A percentile compares a stretch with the other conserved stretches of the same genome.
These are phyloP conservation scores for Tachina fera DNA, from an alignment of 2,888 invertebrate genomes.

Conservation along the genomic window DNA sequence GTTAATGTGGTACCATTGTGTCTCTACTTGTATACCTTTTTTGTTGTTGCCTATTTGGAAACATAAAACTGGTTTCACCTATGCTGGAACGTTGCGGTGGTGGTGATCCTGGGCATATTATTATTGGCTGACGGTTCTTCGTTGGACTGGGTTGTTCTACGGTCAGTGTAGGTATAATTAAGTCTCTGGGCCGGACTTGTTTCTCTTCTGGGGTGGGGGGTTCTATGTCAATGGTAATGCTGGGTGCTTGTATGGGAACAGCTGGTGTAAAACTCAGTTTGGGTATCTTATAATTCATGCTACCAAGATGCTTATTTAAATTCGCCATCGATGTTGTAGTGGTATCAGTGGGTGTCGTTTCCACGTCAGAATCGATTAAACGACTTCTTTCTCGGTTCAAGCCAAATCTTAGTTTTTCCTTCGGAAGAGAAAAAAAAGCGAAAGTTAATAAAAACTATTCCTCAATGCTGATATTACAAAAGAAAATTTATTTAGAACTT, in stretches of 20 bases:
- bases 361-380: slow-evolving; percentile 74
- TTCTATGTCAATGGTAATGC: slow-evolving; percentile 77
- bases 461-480: background rate
- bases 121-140: slow-evolving; percentile 83
- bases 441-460: background rate
- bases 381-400: slow-evolving; percentile 70
- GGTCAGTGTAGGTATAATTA: slow-evolving; percentile 87
- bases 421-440: slow-evolving; percentile 44
- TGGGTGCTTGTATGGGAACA: slow-evolving; percentile 67
- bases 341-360: slow-evolving; percentile 75
- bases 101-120: slow-evolving; percentile 85
- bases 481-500: slow-evolving; percentile 22
- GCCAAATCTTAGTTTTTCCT: slow-evolving; percentile 72
- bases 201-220: slow-evolving; percentile 79
- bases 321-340: slow-evolving; percentile 75
- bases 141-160: slow-evolving; percentile 89
- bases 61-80: slow-evolving; percentile 81
- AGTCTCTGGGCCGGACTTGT: slow-evolving; percentile 82
- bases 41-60: slow-evolving; percentile 83
- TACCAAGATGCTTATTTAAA: slow-evolving; percentile 70
- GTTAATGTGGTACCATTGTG: slow-evolving; percentile 65
- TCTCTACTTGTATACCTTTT: slow-evolving; percentile 79
- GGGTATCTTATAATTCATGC: slow-evolving; percentile 62
- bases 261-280: slow-evolving; percentile 71
- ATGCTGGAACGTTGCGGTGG: slow-evolving; percentile 84